A percentile compares a stretch with the other conserved stretches of the same genome.
phyloP scores from a whole-genome alignment of 2,888 invertebrate genomes.

The Trisateles emortualis region DNA sequence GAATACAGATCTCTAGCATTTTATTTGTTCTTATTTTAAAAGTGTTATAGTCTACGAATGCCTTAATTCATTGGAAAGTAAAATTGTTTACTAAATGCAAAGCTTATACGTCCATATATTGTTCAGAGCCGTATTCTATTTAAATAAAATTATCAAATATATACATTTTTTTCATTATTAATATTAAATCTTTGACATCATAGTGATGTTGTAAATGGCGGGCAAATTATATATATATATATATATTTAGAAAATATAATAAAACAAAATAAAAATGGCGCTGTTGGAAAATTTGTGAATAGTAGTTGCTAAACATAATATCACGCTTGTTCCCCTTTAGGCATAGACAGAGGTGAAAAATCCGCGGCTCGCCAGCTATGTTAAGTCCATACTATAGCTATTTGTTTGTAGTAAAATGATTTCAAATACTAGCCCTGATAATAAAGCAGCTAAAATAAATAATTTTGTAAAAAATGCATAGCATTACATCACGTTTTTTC shows the following conservation, averaged over 20 bases:
- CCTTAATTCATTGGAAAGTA: constrained; percentile 26
- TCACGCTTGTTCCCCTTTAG: no score
- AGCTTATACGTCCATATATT: constrained; percentile 26
- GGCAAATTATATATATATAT: constrained; percentile 17
- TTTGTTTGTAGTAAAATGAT: no score
- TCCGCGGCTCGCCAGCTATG: no score
- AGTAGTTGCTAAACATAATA: no score
- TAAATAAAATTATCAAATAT: constrained; percentile 53
- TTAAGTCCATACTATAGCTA: no score
- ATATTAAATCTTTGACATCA: constrained; percentile 48
- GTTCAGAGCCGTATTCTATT: constrained; percentile 42
- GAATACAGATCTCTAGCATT: neutral
- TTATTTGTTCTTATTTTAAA: constrained; percentile 6
- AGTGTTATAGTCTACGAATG: constrained; percentile 16
- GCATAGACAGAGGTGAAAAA: no score
- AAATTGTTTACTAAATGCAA: constrained; percentile 38
- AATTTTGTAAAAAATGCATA: no score
- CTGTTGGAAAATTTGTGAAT: constrained; percentile 29
- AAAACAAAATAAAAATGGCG: constrained; percentile 26
- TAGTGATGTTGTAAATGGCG: constrained; percentile 46
- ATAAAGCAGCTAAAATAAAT: no score
- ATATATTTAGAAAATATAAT: constrained; percentile 24
- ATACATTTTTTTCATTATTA: constrained; percentile 55
- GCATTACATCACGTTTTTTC: no score
- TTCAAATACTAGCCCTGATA: no score